phyloP scores from a whole-genome alignment of 2,888 invertebrate genomes.

The Coleophora deauratella region DNA sequence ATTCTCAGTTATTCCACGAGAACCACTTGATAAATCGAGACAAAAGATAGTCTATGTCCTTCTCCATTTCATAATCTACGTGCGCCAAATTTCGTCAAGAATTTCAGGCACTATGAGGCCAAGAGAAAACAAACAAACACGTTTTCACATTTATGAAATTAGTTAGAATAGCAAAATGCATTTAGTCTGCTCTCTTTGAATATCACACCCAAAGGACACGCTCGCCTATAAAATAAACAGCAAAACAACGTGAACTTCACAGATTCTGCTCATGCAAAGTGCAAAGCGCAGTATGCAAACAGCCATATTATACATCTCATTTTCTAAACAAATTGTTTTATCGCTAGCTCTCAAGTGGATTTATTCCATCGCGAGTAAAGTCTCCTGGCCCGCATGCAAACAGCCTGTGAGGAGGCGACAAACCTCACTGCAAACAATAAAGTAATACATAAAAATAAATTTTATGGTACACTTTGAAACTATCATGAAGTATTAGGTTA shows the following conservation, averaged over 20 bases:
- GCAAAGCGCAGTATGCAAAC: conserved; percentile 36
- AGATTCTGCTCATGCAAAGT: conserved; percentile 38
- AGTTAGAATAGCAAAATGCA: conserved; percentile 40
- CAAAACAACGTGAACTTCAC: conserved; percentile 22
- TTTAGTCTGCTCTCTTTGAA: conserved; percentile 27
- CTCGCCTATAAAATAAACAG: conserved; percentile 31
- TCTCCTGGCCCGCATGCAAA: conserved; percentile 67
- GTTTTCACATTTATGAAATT: conserved; percentile 23
- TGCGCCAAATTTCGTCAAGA: too few relatives aligned
- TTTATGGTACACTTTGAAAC: conserved; percentile 54
- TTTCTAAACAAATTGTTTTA: conserved; percentile 68
- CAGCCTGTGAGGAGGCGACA: conserved; percentile 66
- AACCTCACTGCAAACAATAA: conserved; percentile 68
- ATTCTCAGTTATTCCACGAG: too few relatives aligned
- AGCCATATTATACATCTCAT: conserved; percentile 52
- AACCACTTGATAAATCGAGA: too few relatives aligned
- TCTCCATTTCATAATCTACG: too few relatives aligned
- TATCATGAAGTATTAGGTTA: too few relatives aligned
- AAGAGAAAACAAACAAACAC: not conserved
- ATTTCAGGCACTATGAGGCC: too few relatives aligned
- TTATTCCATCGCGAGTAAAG: conserved; percentile 55
- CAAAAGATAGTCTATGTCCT: not conserved
- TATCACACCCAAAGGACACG: conserved; percentile 36
- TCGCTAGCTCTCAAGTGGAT: conserved; percentile 58
- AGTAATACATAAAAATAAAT: conserved; percentile 70